Evolutionary conservation across 2,113 vertebrate species (phyloP).

Genomic region (Python bivittatus): DNA sequence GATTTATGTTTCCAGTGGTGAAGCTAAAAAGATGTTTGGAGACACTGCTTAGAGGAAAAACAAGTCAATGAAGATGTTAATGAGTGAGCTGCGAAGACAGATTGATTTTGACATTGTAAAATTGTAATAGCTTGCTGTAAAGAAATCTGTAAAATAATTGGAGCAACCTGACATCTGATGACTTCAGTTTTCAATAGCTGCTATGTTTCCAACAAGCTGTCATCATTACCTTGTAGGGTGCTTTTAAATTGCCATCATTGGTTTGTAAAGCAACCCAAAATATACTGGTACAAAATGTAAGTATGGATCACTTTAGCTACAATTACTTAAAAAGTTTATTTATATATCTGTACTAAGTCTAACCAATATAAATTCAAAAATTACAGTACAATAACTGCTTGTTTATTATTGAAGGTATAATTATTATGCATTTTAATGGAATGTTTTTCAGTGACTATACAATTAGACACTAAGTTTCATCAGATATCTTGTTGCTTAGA

Average conservation of each 20-base stretch:
- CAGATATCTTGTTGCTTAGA: not conserved
- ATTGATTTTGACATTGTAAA: conserved; percentile 59
- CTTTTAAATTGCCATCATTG: conserved; percentile 32
- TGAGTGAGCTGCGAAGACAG: conserved; percentile 54
- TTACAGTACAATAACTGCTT: conserved; percentile 8
- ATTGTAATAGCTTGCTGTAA: conserved; percentile 39
- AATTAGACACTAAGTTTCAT: not conserved
- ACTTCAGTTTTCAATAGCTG: conserved; percentile 36
- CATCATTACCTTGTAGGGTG: conserved; percentile 8
- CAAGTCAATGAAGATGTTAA: conserved; percentile 69
- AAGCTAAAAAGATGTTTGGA: conserved; percentile 55
- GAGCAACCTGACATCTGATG: conserved; percentile 27
- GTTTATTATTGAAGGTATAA: not conserved
- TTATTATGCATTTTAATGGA: not conserved
- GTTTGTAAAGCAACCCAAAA: not conserved
- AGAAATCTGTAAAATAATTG: conserved; percentile 56
- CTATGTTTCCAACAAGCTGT: conserved; percentile 30
- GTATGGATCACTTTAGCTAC: not conserved
- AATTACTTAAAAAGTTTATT: not conserved
- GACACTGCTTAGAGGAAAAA: conserved; percentile 62
- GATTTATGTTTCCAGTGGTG: conserved; percentile 52
- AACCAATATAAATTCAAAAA: not conserved
- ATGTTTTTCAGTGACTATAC: not conserved
- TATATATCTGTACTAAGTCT: not conserved
- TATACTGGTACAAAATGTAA: not conserved